phyloP scores from a whole-genome alignment of 2,797 vertebrate genomes.

The Siniperca undulata region DNA sequence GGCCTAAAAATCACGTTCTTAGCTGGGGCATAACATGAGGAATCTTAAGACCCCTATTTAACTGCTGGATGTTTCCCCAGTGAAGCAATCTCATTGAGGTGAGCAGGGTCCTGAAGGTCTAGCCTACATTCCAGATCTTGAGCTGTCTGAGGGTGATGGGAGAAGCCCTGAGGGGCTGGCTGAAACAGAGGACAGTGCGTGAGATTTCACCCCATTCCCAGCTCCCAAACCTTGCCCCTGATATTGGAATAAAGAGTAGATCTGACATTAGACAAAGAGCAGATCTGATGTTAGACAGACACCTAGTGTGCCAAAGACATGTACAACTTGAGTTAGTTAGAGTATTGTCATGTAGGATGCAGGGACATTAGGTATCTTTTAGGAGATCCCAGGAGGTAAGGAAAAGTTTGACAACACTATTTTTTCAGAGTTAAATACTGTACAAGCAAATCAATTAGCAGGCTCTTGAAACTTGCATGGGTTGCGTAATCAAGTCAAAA shows the following conservation, averaged over 20 bases:
- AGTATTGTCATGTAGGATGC: neutral
- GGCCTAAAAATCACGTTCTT: constrained; percentile 20
- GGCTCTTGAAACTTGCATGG: neutral
- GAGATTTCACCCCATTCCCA: constrained; percentile 44
- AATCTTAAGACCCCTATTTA: constrained; percentile 26
- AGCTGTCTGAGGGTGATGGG: constrained; percentile 31
- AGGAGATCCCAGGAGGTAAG: constrained; percentile 12
- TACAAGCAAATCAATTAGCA: neutral
- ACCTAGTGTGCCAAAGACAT: constrained; percentile 17
- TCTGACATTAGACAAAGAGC: constrained; percentile 23
- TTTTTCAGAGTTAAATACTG: neutral
- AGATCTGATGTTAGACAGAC: constrained; percentile 30
- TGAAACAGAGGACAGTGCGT: constrained; percentile 29
- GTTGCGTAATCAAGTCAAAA: neutral
- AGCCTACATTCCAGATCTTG: constrained; percentile 32
- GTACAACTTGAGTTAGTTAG: neutral
- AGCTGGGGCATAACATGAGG: constrained; percentile 16
- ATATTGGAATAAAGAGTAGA: constrained; percentile 28
- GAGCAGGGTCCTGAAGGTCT: constrained; percentile 17
- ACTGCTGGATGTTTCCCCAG: constrained; percentile 31
- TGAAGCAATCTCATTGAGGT: constrained; percentile 51
- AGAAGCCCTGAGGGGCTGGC: constrained; percentile 44
- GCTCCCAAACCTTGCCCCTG: constrained; percentile 44
- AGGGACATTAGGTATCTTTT: neutral
- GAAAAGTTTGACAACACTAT: constrained; percentile 11